Base-by-base conservation (phyloP, 2,888 invertebrate genomes). In the Tenthredo notha region DNA sequence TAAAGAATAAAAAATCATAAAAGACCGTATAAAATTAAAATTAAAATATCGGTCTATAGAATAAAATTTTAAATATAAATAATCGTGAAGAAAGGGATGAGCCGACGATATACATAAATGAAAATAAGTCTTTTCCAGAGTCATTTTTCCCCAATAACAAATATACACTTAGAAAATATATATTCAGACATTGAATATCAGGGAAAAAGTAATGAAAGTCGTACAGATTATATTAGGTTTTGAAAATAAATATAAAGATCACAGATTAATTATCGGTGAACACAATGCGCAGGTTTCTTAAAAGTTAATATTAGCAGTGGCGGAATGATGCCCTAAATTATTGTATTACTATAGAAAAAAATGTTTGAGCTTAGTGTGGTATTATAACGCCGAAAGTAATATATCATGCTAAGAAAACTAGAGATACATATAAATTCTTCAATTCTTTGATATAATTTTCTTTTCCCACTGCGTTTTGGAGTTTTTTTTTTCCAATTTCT, bases 251-350 rank as follows among this genome's bases (percentile, higher is more conserved):
- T 77, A 54, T 77, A 77, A 77, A 54, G 77, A 77, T 54, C 77
- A 77, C 77, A 77, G 77, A 61, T 77, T 33, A 33, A 33, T 33
- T 50, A 54, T 77, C n/a, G 33, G 77, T 77, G 77, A 77, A 77
- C 77, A 77, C 77, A 77, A 77, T 77, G 77, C 54, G 77, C 54
- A 77, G n/a, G 54, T 54, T 77, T 43, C 72, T 74, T 74, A 74
- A 77, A 54, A 54, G 18, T 77, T 50, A 77, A 54, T n/a, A 77
- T 40, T 77, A 50, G 9, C 33, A 77, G 54, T 77, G 29, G 77
- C 77, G 77, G 77, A 77, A 77, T 77, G 77, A 33, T 77, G 50
- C 33, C 33, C 50, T 33, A 77, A 54, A 77, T 29, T 50, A 33
- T 77, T 12, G 18, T 77, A 21, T 21, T 72, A 21, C 21, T 74